These are phyloP conservation scores for Caenorhabditis zanzibari DNA, from an alignment of 2,888 invertebrate species.

Conservation along the genomic window DNA sequence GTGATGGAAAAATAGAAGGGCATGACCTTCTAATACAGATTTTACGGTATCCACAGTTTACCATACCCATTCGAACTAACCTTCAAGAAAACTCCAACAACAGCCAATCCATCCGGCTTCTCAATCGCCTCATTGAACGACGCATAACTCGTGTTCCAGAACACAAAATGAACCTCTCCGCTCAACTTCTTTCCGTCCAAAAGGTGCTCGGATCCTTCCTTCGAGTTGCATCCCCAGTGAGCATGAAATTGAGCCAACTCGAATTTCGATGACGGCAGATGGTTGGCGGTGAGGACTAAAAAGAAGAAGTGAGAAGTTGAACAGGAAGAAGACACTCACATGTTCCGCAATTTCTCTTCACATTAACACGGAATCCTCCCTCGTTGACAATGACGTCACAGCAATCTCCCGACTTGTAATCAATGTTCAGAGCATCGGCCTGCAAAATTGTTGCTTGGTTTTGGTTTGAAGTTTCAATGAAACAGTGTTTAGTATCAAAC, in stretches of 20 bases:
- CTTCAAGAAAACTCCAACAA: conserved; percentile 80
- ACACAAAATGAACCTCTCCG: conserved; percentile 81
- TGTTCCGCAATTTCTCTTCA: conserved; percentile 69
- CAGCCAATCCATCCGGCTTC: conserved; percentile 79
- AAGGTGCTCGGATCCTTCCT: conserved; percentile 80
- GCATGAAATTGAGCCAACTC: conserved; percentile 81
- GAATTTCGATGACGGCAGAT: conserved; percentile 67
- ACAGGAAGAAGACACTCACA: conserved; percentile 60
- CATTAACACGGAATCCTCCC: conserved; percentile 74
- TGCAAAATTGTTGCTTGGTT: conserved; percentile 44
- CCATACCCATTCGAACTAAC: conserved; percentile 40
- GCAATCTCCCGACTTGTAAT: conserved; percentile 76
- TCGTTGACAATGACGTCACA: conserved; percentile 67
- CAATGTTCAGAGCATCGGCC: conserved; percentile 73
- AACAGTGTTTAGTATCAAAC: background rate
- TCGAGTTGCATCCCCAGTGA: conserved; percentile 79
- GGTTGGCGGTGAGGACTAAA: conserved; percentile 67
- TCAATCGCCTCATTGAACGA: conserved; percentile 76
- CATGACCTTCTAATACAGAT: no score
- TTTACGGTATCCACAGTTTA: background rate
- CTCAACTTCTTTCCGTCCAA: conserved; percentile 76
- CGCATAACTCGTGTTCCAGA: conserved; percentile 80
- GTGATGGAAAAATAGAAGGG: no score
- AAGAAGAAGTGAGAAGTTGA: background rate
- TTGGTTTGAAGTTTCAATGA: background rate